Evolutionary conservation across 1,140 invertebrate genomes (phyloP), one percentile per base, ranked within the genome.

Genomic region (Helicoverpa zea): DNA sequence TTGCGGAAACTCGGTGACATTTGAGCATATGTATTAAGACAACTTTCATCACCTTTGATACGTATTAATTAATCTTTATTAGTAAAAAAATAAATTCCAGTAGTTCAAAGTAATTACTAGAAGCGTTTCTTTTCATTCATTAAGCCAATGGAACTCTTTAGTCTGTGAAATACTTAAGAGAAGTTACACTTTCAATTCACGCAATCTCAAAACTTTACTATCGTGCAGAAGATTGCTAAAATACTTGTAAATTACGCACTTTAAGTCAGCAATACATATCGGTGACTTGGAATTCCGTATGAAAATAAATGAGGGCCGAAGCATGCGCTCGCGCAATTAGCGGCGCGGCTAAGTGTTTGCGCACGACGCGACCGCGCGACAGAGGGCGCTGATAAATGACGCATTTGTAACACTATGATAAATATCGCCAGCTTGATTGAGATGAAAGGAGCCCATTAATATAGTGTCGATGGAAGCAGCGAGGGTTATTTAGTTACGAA

Each of bases 201-300:
- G 35, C 35, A 35, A 35, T 35, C 35, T 35, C 35, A 35, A 35
- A 35, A 35, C 35, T 59, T 29, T 59, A 59, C 58, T 23, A 29
- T 23, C 58, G 58, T 59, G 58, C 29, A 59, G 23, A 13, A 54
- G 49, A 70, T 70, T 18, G 13, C 66, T 52, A 29, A 70, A 70
- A 70, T 70, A 70, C 66, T 70, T 70, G 66, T 70, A 70, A 70
- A 54, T 70, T 70, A 70, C 66, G 49, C 66, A 70, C 66, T 52
- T 52, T 52, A 54, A 49, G 18, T 52, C 66, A 54, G 47, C 66
- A 54, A 49, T 70, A 70, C 66, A 70, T 70, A 75, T 75, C 58
- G 56, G 30, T 75, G 74, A 77, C 74, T 51, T 63, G 74, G 74
- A 77, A 77, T 77, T 52, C 74, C 13, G 74, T 77, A 77, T 64